Evolutionary conservation across 1,140 invertebrate species (phyloP), one percentile per base, ranked within the genome.

Genomic region (Leptopilina boulardi): DNA sequence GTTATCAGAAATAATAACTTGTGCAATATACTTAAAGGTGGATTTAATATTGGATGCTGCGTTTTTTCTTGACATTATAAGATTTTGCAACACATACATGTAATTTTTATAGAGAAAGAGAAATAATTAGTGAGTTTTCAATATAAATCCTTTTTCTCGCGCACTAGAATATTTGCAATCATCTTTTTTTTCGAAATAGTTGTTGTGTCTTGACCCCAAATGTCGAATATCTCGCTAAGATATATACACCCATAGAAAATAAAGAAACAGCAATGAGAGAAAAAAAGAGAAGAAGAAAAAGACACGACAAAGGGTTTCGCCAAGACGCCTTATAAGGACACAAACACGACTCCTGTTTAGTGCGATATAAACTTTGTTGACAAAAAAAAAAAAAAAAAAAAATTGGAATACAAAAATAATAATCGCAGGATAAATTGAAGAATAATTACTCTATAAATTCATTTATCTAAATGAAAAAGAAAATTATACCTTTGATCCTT

Each of bases 311-410:
- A 90, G 88, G 84, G 81, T 83, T 87, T 90, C 77, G 75, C 79
- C 80, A 83, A 85, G 84, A 78, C 77, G 74, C 89, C 88, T 87
- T 89, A 90, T 90, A 89, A 86, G 89, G 89, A 80, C 74, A 84
- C 73, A 78, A n/a, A n/a, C n/a, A 78, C 75, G 83, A 83, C 81
- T 82, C 76, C 78, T 80, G 79, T 80, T 73, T 79, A 77, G 79
- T 74, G 77, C 83, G 34, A 74, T 66, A 34, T 38, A 76, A 75
- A 75, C 77, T 79, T 77, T 30, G 13, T 26, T 30, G 2, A 47
- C 23, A 41, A n/a, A n/a, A n/a, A n/a, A n/a, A n/a, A n/a, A n/a
- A n/a, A n/a, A n/a, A n/a, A n/a, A n/a, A n/a, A n/a, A n/a, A n/a
- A n/a, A n/a, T n/a, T n/a, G n/a, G n/a, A n/a, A n/a, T n/a, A n/a